These are phyloP conservation scores for Channallabes apus DNA, from an alignment of 2,797 vertebrate genomes.

Conservation along the genomic window DNA sequence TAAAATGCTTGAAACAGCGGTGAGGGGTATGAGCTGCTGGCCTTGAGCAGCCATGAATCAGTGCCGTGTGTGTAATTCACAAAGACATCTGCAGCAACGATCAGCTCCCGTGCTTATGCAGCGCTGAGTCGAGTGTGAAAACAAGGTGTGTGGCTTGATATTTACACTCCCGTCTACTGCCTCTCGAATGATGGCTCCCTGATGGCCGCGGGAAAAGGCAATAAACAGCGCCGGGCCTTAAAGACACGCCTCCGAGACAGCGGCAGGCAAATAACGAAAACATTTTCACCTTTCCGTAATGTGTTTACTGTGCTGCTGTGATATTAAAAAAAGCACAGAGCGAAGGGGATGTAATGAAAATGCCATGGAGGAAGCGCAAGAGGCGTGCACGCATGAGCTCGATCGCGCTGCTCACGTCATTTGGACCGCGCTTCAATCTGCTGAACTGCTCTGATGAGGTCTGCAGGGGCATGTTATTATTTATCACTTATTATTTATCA, in stretches of 20 bases:
- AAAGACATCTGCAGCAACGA: constrained; percentile 5
- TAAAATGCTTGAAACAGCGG: not conserved
- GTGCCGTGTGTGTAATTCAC: constrained; percentile 21
- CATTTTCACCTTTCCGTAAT: constrained; percentile 42
- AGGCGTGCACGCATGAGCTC: constrained; percentile 19
- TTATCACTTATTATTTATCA: constrained; percentile 38
- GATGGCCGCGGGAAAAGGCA: constrained; percentile 61
- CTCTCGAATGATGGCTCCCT: constrained; percentile 68
- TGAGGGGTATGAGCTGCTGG: not conserved
- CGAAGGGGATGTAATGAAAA: constrained; percentile 45
- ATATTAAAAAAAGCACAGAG: constrained; percentile 46
- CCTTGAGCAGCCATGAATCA: constrained; percentile 21
- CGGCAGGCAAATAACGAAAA: constrained; percentile 41
- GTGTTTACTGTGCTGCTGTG: constrained; percentile 31
- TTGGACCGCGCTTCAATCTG: constrained; percentile 37
- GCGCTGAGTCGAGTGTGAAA: constrained; percentile 14
- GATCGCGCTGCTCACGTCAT: constrained; percentile 15
- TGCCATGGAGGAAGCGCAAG: constrained; percentile 20
- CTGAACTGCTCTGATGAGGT: constrained; percentile 26
- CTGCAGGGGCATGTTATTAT: constrained; percentile 35
- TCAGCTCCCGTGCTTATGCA: constrained; percentile 24
- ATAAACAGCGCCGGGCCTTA: constrained; percentile 55
- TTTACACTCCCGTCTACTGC: constrained; percentile 69
- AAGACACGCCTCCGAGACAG: constrained; percentile 35
- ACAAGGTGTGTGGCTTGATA: constrained; percentile 60